phyloP scores from a whole-genome alignment of 2,797 vertebrate species.

The Sebastiscus tertius region DNA sequence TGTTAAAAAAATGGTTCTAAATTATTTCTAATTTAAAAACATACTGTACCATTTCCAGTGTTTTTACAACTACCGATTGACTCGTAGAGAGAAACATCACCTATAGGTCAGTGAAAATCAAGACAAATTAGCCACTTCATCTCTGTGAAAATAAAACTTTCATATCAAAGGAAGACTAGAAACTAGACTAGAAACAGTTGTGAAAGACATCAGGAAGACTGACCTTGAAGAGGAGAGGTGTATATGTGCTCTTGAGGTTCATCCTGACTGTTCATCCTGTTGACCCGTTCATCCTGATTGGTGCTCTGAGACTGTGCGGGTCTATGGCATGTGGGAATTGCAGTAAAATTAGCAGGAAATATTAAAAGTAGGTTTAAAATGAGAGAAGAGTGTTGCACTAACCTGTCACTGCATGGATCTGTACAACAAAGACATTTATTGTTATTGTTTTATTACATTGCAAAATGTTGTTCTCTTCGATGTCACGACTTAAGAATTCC shows the following conservation, averaged over 20 bases:
- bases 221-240: neutral
- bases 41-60: neutral
- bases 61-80: neutral
- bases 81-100: neutral
- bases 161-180: no score
- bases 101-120: neutral
- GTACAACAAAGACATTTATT: neutral
- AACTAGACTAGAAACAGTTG: no score
- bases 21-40: neutral
- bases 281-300: neutral
- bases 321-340: neutral
- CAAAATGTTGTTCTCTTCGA: no score
- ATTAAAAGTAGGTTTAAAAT: neutral
- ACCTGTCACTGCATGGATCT: neutral
- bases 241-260: neutral
- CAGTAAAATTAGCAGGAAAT: neutral
- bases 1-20: fast-evolving
- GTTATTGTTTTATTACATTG: no score
- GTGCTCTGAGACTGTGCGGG: neutral
- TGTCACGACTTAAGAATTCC: no score
- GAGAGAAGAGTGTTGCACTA: neutral
- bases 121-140: neutral
- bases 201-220: neutral
- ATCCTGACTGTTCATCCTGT: neutral
- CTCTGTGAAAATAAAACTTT: neutral